Evolutionary conservation across 2,888 invertebrate species (phyloP).

Genomic region (Agriotes lineatus): DNA sequence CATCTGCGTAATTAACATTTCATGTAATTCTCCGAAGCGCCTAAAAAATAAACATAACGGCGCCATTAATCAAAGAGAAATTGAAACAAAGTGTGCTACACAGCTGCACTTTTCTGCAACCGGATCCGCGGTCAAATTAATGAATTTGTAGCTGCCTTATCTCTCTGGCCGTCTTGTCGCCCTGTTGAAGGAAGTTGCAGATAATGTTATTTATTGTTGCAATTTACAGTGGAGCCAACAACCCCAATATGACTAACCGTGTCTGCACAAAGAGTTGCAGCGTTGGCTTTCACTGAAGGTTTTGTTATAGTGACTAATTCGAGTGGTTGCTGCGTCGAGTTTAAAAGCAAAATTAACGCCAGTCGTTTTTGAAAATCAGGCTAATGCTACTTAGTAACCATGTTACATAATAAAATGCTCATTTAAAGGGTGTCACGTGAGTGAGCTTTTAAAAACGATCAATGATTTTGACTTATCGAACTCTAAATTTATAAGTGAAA

Average conservation of each 20-base stretch:
- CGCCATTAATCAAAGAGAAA: constrained; percentile 32
- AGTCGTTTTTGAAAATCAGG: too few relatives aligned
- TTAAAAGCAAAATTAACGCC: too few relatives aligned
- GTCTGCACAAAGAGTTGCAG: too few relatives aligned
- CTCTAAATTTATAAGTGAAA: too few relatives aligned
- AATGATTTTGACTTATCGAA: too few relatives aligned
- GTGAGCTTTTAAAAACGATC: too few relatives aligned
- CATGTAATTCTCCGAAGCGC: constrained; percentile 7
- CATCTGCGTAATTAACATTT: constrained; percentile 3
- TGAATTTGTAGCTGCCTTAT: constrained; percentile 19
- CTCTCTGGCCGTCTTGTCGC: background rate
- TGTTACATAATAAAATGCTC: too few relatives aligned
- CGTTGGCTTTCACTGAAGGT: too few relatives aligned
- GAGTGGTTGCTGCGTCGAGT: too few relatives aligned
- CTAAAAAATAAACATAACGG: constrained; percentile 15
- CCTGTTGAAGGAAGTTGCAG: constrained; percentile 16
- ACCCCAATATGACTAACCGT: constrained; percentile 2
- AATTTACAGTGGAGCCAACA: constrained; percentile 7
- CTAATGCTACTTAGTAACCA: too few relatives aligned
- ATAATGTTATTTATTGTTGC: constrained; percentile 12
- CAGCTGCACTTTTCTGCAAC: constrained; percentile 22
- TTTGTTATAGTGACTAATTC: too few relatives aligned
- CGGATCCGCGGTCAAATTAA: constrained; percentile 24
- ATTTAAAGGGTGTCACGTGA: too few relatives aligned
- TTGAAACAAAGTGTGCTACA: constrained; percentile 31